Conservation (phyloP, 2,888 invertebrate species). For the Cheilosia soror region DNA sequence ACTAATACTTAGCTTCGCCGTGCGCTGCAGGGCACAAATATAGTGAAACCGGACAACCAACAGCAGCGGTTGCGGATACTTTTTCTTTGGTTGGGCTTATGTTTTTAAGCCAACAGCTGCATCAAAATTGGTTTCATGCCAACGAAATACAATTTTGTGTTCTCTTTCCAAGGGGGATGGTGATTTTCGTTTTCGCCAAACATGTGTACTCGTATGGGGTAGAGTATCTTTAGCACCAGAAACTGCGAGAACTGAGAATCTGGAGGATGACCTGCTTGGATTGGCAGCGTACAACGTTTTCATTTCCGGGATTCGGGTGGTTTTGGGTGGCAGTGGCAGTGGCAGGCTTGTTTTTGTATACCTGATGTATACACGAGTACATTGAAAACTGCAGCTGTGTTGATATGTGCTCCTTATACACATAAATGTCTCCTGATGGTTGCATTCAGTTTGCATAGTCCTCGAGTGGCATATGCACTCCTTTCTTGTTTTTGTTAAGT, state of each 20-base stretch:
- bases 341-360: conserved; percentile 2
- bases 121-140: conserved; percentile 62
- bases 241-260: not conserved
- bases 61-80: conserved; percentile 14
- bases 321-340: too few species aligned
- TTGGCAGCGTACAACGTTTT: conserved; percentile 34
- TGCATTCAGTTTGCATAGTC: conserved; percentile 6
- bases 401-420: not conserved
- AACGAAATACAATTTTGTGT: conserved; percentile 37
- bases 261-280: conserved; percentile 38
- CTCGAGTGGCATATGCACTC: not conserved
- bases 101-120: conserved; percentile 55
- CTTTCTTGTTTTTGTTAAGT: conserved; percentile 8
- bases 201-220: conserved; percentile 4
- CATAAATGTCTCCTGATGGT: not conserved
- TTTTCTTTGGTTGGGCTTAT: conserved; percentile 21
- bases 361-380: conserved; percentile 15
- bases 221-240: conserved; percentile 10
- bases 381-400: conserved; percentile 47
- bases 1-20: not conserved
- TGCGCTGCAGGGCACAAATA: conserved; percentile 5
- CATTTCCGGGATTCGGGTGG: conserved; percentile 42
- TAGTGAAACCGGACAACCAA: conserved; percentile 31
- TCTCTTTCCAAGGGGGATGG: conserved; percentile 4
- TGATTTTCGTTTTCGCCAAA: not conserved